phyloP scores from a whole-genome alignment of 2,113 vertebrate genomes.

The Chamaetylas fuelleborni region DNA sequence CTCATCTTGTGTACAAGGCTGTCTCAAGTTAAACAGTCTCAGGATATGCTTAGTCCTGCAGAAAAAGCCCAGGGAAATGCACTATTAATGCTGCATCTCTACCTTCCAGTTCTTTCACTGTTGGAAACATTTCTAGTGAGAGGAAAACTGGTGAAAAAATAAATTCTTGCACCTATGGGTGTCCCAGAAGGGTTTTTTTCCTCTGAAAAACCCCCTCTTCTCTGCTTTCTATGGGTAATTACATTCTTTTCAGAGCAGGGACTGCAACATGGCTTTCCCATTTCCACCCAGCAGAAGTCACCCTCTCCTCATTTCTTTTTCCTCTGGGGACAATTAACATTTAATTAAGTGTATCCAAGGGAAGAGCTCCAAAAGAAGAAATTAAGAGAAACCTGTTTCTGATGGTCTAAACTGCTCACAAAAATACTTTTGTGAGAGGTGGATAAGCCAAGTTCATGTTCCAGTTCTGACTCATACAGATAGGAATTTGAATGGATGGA shows the following conservation, averaged over 20 bases:
- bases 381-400: background rate
- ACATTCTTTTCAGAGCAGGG: background rate
- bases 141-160: background rate
- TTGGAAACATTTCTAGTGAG: background rate
- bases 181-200: background rate
- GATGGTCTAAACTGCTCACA: background rate
- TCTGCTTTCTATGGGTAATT: background rate
- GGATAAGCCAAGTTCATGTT: background rate
- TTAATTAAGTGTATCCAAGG: background rate
- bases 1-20: background rate
- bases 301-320: background rate
- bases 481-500: background rate
- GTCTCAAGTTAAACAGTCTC: background rate
- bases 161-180: background rate
- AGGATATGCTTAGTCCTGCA: background rate
- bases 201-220: rapidly evolving
- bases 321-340: background rate
- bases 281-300: slow-evolving; percentile 35
- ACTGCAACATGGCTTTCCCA: background rate
- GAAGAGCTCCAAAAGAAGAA: background rate
- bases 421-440: background rate
- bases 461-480: background rate
- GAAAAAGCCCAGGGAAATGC: background rate
- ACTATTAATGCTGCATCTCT: background rate
- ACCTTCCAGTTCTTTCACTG: background rate